Percentiles rank a stretch among this genome's conserved stretches.
Evolutionary conservation across 35 echinoderm and acorn worm species (phyloP).

Genomic region (Patiria miniata): DNA sequence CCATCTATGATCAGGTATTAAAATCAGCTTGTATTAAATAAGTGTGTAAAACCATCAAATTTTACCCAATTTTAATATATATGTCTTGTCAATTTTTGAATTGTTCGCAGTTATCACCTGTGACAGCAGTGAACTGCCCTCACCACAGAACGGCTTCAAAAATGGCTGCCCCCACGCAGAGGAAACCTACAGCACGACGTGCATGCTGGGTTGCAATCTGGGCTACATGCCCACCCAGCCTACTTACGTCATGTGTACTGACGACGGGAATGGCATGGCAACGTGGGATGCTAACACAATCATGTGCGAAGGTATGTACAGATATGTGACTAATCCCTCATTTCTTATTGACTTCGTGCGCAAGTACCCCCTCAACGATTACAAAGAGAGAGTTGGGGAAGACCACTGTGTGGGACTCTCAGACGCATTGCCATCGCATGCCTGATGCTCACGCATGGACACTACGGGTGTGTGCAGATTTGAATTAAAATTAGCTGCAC

Average conservation of each 20-base stretch:
- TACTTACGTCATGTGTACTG: constrained; percentile 46
- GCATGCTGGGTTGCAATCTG: constrained; percentile 50
- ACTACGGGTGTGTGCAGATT: too few species aligned
- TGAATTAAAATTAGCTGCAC: too few species aligned
- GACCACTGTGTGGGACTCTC: too few species aligned
- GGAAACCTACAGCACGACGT: constrained; percentile 48
- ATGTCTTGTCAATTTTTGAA: too few species aligned
- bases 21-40: too few species aligned
- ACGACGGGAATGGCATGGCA: constrained; percentile 54
- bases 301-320: constrained; percentile 47
- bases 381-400: too few species aligned
- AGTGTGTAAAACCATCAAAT: too few species aligned
- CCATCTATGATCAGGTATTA: too few species aligned
- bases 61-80: too few species aligned
- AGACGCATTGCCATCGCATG: not conserved
- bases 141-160: constrained; percentile 69
- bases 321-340: not conserved
- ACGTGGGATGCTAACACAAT: constrained; percentile 25
- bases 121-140: constrained; percentile 42
- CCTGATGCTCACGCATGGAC: too few species aligned
- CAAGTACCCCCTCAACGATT: too few species aligned
- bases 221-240: constrained; percentile 63
- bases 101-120: constrained; percentile 64
- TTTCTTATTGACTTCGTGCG: not conserved
- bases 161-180: constrained; percentile 44